Evolutionary conservation across 2,797 vertebrate genomes (phyloP).

Genomic region (Triplophysa yarkandensis): DNA sequence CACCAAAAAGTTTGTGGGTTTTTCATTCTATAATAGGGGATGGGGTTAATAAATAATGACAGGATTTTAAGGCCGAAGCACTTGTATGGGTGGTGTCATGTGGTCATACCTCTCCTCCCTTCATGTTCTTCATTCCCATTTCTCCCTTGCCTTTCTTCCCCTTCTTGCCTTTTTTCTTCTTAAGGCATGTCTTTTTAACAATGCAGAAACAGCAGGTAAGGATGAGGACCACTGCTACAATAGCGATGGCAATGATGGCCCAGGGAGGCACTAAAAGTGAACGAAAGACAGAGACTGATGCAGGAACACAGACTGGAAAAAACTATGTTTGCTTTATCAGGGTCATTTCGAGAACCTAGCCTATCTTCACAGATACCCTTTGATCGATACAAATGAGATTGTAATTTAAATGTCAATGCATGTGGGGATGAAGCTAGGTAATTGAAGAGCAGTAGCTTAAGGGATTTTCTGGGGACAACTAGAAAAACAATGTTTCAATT

Average conservation of each 20-base stretch:
- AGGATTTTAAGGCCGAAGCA: not conserved
- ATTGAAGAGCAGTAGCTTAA: not conserved
- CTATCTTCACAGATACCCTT: slow-evolving; percentile 30
- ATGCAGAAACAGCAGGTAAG: slow-evolving; percentile 98
- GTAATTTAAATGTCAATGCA: slow-evolving; percentile 54
- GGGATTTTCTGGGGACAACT: not conserved
- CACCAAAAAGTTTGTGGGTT: too few species aligned
- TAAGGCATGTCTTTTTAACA: slow-evolving; percentile 97
- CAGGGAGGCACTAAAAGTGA: slow-evolving; percentile 85
- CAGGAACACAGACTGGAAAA: slow-evolving; percentile 57
- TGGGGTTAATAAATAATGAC: not conserved
- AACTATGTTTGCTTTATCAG: slow-evolving; percentile 50
- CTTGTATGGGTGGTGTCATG: not conserved
- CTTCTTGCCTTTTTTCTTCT: slow-evolving; percentile 98
- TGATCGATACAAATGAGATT: slow-evolving; percentile 73
- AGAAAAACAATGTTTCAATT: not conserved
- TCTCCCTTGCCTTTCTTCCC: slow-evolving; percentile 95
- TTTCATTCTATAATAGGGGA: too few species aligned
- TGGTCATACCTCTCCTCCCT: slow-evolving; percentile 79
- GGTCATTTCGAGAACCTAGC: slow-evolving; percentile 64
- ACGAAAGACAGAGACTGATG: slow-evolving; percentile 67
- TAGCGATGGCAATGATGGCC: slow-evolving; percentile 93
- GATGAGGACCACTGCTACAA: slow-evolving; percentile 90
- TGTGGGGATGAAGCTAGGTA: not conserved
- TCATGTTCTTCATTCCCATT: slow-evolving; percentile 82